Evolutionary conservation across 92 coral and sea anemone genomes (phyloP).

Genomic region (Umimayanthus kanabou): DNA sequence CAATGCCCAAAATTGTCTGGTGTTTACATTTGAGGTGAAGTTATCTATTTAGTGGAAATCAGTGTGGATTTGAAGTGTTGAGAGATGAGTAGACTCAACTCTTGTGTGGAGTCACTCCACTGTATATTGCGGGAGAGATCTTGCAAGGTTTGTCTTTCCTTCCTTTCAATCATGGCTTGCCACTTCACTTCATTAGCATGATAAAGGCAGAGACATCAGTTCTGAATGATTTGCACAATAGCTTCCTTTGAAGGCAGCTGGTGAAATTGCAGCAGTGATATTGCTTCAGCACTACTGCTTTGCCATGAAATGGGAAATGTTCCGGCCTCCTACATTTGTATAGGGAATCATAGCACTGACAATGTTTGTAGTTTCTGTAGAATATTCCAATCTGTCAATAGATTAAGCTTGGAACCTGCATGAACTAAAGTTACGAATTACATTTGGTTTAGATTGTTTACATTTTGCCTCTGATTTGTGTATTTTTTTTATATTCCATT

Average conservation of each 20-base stretch:
- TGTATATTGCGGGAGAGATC: conserved; percentile 6
- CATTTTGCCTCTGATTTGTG: conserved; percentile 6
- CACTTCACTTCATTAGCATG: conserved; percentile 28
- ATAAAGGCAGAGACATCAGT: conserved; percentile 20
- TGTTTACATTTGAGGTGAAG: conserved; percentile 25
- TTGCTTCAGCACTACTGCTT: conserved; percentile 23
- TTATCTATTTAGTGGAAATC: conserved; percentile 37
- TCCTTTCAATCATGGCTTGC: not conserved
- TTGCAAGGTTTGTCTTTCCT: conserved; percentile 27
- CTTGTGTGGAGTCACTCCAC: conserved; percentile 34
- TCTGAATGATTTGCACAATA: conserved; percentile 25
- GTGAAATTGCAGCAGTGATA: conserved; percentile 10
- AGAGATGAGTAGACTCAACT: conserved; percentile 24
- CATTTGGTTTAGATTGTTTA: conserved; percentile 7
- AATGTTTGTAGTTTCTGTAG: not conserved
- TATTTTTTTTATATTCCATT: conserved; percentile 1
- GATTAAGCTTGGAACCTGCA: not conserved
- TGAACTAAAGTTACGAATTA: not conserved
- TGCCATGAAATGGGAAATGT: conserved; percentile 40
- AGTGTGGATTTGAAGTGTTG: conserved; percentile 40
- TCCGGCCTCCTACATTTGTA: conserved; percentile 1
- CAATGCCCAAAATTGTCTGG: conserved; percentile 44
- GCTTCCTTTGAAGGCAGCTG: conserved; percentile 33
- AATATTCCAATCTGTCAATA: not conserved
- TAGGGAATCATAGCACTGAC: conserved; percentile 7